phyloP scores from a whole-genome alignment of 2,113 vertebrate genomes.

The Barnardius zonarius region DNA sequence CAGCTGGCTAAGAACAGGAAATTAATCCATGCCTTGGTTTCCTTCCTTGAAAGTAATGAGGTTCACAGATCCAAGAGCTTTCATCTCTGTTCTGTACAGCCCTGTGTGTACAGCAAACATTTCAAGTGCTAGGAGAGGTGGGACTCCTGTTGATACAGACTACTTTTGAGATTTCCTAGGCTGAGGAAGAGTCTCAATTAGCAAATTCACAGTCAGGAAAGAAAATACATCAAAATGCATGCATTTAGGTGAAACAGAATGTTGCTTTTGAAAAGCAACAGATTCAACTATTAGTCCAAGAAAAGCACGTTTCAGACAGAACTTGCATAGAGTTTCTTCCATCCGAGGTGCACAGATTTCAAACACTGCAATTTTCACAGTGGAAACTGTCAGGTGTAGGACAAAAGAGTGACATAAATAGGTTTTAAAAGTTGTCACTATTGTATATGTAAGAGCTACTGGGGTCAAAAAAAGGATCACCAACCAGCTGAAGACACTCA shows the following conservation, averaged over 20 bases:
- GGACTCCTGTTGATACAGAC: background rate
- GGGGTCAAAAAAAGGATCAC: background rate
- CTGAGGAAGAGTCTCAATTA: background rate
- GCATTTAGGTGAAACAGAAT: background rate
- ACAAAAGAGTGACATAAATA: background rate
- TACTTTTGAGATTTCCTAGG: background rate
- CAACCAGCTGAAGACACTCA: background rate
- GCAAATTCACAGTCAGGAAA: background rate
- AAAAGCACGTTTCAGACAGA: background rate
- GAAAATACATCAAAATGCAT: background rate
- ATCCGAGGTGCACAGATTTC: background rate
- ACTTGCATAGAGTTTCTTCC: background rate
- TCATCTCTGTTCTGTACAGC: background rate
- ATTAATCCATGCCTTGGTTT: background rate
- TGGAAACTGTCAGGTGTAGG: background rate
- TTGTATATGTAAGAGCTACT: background rate
- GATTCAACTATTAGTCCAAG: background rate
- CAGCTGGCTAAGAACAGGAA: background rate
- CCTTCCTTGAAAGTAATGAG: background rate
- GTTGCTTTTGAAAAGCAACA: background rate
- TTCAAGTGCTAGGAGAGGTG: background rate
- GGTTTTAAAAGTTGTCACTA: background rate
- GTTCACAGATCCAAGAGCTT: background rate
- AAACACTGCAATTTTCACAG: background rate
- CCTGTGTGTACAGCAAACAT: background rate